These are phyloP conservation scores for Reticulitermes lucifugus DNA, from an alignment of 2,888 invertebrate genomes.

Conservation along the genomic window DNA sequence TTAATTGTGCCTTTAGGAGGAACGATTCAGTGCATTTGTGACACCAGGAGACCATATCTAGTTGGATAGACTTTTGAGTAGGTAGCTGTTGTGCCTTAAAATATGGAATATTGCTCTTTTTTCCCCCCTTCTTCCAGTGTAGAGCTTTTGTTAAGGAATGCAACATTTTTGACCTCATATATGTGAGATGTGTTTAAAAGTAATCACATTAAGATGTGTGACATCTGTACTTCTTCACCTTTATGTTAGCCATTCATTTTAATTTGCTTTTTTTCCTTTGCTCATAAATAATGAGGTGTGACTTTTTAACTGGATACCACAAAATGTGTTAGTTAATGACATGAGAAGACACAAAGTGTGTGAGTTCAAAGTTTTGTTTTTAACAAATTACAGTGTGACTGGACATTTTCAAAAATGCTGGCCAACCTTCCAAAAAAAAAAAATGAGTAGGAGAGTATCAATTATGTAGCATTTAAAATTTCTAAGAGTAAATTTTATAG, in stretches of 20 bases:
- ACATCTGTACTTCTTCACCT: slow-evolving; percentile 17
- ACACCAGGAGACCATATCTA: slow-evolving; percentile 40
- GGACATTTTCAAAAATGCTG: slow-evolving; percentile 43
- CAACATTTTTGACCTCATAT: background rate
- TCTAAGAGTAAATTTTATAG: slow-evolving; percentile 42
- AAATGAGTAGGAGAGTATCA: slow-evolving; percentile 30
- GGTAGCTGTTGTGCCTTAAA: slow-evolving; percentile 48
- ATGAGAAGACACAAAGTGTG: slow-evolving; percentile 1
- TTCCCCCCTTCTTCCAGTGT: slow-evolving; percentile 7
- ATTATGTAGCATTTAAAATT: slow-evolving; percentile 41
- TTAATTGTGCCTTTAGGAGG: slow-evolving; percentile 47
- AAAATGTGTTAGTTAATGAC: background rate
- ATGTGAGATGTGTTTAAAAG: slow-evolving; percentile 13
- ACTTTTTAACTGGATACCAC: background rate
- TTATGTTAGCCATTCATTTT: slow-evolving; percentile 6
- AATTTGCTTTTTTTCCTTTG: background rate
- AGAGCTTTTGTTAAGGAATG: slow-evolving; percentile 34
- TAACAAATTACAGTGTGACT: slow-evolving; percentile 10
- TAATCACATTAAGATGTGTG: slow-evolving; percentile 17
- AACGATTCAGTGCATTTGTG: slow-evolving; percentile 42
- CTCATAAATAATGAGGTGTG: slow-evolving; percentile 16
- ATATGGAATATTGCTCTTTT: slow-evolving; percentile 27
- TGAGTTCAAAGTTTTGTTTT: slow-evolving; percentile 15
- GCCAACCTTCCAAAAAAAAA: slow-evolving; percentile 44
- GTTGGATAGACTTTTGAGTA: slow-evolving; percentile 45